Evolutionary conservation across 2,113 vertebrate genomes (phyloP).

Genomic region (Callocephalon fimbriatum): DNA sequence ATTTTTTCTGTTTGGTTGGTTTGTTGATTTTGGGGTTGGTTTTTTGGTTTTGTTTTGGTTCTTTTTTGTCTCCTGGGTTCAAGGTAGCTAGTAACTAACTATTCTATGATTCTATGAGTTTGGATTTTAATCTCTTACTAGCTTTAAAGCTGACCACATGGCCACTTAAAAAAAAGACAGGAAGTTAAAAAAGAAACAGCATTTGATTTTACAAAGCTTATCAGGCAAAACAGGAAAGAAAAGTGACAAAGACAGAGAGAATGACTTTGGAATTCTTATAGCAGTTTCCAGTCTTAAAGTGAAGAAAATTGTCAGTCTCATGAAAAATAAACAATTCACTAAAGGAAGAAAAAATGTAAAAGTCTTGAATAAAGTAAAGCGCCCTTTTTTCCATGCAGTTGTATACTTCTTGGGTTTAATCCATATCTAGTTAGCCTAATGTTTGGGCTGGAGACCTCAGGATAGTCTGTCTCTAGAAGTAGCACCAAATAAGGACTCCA

Average conservation of each 20-base stretch:
- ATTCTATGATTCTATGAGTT: neutral
- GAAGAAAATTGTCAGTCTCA: neutral
- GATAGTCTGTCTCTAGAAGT: neutral
- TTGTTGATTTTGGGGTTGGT: neutral
- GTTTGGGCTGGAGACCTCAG: neutral
- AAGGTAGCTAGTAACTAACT: neutral
- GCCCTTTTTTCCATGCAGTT: neutral
- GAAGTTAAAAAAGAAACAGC: neutral
- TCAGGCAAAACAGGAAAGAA: neutral
- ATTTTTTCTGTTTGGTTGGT: neutral
- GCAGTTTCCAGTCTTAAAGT: neutral
- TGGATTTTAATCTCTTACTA: neutral
- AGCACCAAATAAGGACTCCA: neutral
- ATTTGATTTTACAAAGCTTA: neutral
- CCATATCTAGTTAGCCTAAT: neutral
- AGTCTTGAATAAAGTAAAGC: neutral
- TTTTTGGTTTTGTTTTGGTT: fast-evolving
- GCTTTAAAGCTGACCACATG: neutral
- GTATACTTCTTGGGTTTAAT: neutral
- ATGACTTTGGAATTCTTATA: neutral
- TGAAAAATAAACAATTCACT: neutral
- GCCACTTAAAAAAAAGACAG: neutral
- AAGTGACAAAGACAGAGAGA: neutral
- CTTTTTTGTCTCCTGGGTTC: neutral
- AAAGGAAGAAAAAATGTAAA: neutral